A percentile compares a stretch with the other conserved stretches of the same genome.
These are phyloP conservation scores for Bhutanitis thaidina DNA, from an alignment of 2,888 invertebrate species.

Conservation along the genomic window DNA sequence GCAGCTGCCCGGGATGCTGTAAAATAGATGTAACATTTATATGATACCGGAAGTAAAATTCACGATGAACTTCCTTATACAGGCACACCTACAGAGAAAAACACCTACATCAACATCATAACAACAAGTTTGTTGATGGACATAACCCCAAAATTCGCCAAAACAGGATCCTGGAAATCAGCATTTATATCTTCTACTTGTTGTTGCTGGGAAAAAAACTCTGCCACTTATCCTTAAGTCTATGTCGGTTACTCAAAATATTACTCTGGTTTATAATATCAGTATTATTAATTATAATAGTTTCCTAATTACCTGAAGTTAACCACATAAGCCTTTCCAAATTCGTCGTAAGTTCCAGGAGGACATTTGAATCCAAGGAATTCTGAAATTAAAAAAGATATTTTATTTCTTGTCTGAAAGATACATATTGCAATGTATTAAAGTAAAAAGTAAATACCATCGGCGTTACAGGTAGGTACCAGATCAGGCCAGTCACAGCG, in stretches of 20 bases:
- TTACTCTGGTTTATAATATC: too few relatives aligned
- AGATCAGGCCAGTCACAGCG: constrained; percentile 92
- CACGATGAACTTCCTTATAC: too few relatives aligned
- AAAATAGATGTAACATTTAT: neutral
- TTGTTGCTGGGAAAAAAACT: too few relatives aligned
- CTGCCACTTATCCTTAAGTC: too few relatives aligned
- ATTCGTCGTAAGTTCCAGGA: constrained; percentile 34
- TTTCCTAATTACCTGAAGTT: constrained; percentile 46
- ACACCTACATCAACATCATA: too few relatives aligned
- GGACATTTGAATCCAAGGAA: constrained; percentile 56
- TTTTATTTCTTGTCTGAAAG: neutral
- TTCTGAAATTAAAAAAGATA: constrained; percentile 33
- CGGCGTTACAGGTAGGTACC: constrained; percentile 83
- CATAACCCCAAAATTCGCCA: too few relatives aligned
- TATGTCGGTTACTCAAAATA: too few relatives aligned
- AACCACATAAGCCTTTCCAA: constrained; percentile 31
- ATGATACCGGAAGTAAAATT: neutral
- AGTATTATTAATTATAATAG: too few relatives aligned
- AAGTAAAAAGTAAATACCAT: constrained; percentile 48
- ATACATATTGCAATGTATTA: neutral
- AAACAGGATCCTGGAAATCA: too few relatives aligned
- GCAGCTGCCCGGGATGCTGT: constrained; percentile 50
- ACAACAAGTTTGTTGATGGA: too few relatives aligned
- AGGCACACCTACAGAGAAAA: too few relatives aligned
- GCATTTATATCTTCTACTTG: too few relatives aligned